A percentile compares a stretch with the other conserved stretches of the same genome.
Evolutionary conservation across 2,797 vertebrate genomes (phyloP).

Genomic region (Falco cherrug): DNA sequence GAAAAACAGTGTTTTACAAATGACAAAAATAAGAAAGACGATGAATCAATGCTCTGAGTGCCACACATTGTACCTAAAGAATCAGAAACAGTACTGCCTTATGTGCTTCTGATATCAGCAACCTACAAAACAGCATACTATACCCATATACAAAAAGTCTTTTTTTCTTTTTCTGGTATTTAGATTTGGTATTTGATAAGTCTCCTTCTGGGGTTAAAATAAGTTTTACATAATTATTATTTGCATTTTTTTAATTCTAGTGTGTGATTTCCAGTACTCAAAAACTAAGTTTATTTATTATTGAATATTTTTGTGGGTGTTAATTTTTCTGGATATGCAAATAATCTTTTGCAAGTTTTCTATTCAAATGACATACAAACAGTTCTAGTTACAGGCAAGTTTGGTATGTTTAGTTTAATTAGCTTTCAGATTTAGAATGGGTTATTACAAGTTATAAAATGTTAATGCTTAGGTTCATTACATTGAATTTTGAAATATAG

Average conservation of each 20-base stretch:
- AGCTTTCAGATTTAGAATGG: not conserved
- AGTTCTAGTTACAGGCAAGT: not conserved
- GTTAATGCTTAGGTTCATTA: constrained; percentile 17
- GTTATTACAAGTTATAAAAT: not conserved
- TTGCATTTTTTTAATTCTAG: not conserved
- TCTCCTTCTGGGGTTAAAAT: not conserved
- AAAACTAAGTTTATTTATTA: not conserved
- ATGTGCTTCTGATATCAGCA: not conserved
- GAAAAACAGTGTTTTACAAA: not conserved
- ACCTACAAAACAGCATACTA: not conserved
- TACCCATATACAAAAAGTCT: not conserved
- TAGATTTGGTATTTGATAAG: not conserved
- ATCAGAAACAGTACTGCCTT: not conserved
- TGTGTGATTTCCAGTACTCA: not conserved
- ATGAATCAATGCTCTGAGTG: not conserved
- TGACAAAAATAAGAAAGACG: not conserved
- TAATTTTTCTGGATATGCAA: constrained; percentile 7
- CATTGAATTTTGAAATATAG: constrained; percentile 14
- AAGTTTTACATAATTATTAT: not conserved
- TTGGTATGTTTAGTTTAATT: constrained; percentile 28
- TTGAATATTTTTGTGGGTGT: not conserved
- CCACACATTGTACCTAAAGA: not conserved
- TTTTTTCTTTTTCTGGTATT: not conserved
- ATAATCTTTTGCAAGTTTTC: not conserved
- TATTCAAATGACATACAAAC: not conserved